Evolutionary conservation across 1,140 invertebrate genomes (phyloP).

Genomic region (Calephelis nemesis): DNA sequence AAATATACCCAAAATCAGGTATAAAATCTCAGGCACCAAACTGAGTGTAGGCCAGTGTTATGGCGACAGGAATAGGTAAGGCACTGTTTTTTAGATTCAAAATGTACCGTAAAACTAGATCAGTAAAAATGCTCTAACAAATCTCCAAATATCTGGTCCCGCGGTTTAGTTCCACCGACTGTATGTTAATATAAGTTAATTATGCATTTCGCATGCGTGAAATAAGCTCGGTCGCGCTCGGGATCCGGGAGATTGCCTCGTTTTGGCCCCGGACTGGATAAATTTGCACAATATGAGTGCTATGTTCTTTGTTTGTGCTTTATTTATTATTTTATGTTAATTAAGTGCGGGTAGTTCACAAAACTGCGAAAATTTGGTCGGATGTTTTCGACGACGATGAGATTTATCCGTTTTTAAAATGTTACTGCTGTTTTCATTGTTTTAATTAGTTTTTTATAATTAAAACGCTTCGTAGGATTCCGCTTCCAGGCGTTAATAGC

Average conservation of each 20-base stretch:
- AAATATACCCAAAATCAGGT: too few species aligned
- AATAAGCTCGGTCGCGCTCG: constrained; percentile 43
- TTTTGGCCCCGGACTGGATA: constrained; percentile 28
- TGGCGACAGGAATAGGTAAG: too few species aligned
- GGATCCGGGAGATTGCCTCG: constrained; percentile 39
- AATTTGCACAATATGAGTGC: constrained; percentile 26
- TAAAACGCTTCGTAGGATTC: too few species aligned
- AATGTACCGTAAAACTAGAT: too few species aligned
- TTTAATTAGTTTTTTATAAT: not conserved
- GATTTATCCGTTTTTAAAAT: constrained; percentile 1
- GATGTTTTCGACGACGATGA: constrained; percentile 2
- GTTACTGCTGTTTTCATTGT: not conserved
- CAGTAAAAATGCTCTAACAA: not conserved
- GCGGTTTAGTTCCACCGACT: constrained; percentile 4
- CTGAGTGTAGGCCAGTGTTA: too few species aligned
- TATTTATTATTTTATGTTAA: constrained; percentile 34
- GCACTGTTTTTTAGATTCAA: too few species aligned
- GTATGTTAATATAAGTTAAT: constrained; percentile 60
- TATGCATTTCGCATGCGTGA: constrained; percentile 56
- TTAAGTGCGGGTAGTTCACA: constrained; percentile 22
- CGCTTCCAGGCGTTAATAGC: too few species aligned
- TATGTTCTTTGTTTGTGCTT: constrained; percentile 29
- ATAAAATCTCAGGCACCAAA: too few species aligned
- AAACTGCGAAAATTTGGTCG: constrained; percentile 17
- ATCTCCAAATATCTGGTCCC: not conserved